Conservation (phyloP, 2,113 vertebrate species). For the Uropsilus gracilis region DNA sequence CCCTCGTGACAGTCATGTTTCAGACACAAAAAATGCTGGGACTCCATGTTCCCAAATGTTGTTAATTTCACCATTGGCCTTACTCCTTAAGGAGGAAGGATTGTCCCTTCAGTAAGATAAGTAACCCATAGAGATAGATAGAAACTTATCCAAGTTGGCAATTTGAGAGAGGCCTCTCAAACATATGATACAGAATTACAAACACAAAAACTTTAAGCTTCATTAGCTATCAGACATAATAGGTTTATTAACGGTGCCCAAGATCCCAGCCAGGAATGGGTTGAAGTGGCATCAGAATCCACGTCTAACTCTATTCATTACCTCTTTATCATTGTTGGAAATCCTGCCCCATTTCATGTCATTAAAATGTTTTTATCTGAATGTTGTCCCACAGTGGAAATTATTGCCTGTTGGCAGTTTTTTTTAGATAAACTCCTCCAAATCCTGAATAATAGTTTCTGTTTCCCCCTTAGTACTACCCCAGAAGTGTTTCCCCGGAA, state of each 20-base stretch:
- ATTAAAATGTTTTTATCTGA: not conserved
- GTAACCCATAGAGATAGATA: not conserved
- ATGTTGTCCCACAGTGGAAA: not conserved
- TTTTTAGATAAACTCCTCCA: not conserved
- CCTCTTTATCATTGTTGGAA: not conserved
- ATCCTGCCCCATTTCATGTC: not conserved
- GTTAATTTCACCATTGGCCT: not conserved
- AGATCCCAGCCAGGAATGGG: no score
- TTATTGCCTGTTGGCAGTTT: not conserved
- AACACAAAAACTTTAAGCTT: not conserved
- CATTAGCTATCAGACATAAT: not conserved
- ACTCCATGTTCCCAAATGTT: rapidly evolving
- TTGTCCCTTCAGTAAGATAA: not conserved
- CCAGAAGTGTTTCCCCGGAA: slow-evolving; percentile 19
- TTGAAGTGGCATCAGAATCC: no score
- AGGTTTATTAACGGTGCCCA: not conserved
- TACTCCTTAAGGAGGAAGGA: not conserved
- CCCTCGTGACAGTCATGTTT: not conserved
- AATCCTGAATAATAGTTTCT: not conserved
- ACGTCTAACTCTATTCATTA: not conserved
- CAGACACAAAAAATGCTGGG: not conserved
- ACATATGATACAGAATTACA: not conserved
- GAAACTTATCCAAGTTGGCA: not conserved
- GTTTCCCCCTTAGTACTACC: not conserved
- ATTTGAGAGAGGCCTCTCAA: not conserved